These are phyloP conservation scores for Xylocopa sonorina DNA, from an alignment of 1,140 invertebrate genomes.

Conservation along the genomic window DNA sequence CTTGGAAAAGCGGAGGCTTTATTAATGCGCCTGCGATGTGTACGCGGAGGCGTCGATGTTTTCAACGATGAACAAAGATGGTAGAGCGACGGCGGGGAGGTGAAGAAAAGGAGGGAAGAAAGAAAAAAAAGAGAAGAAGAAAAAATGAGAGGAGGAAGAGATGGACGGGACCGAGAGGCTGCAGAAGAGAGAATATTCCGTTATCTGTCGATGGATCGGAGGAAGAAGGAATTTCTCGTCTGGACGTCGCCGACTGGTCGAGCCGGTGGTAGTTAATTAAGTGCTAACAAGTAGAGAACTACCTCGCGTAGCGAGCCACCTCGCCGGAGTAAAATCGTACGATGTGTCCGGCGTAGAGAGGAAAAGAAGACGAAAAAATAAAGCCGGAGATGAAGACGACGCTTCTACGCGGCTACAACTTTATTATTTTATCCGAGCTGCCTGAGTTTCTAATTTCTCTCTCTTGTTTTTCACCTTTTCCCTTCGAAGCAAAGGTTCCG, in stretches of 20 bases:
- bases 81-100: too few relatives aligned
- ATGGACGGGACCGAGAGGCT: background rate
- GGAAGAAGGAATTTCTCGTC: slow-evolving; percentile 51
- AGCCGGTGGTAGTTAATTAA: slow-evolving; percentile 51
- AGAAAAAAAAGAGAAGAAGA: background rate
- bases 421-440: slow-evolving; percentile 44
- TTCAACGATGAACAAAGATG: slow-evolving; percentile 2
- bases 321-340: slow-evolving; percentile 47
- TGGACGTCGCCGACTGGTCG: slow-evolving; percentile 46
- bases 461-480: too few relatives aligned
- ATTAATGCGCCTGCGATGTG: slow-evolving; percentile 33
- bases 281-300: slow-evolving; percentile 50
- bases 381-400: background rate
- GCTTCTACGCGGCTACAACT: slow-evolving; percentile 35
- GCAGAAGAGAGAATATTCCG: background rate
- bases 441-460: too few relatives aligned
- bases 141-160: background rate
- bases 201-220: slow-evolving; percentile 21
- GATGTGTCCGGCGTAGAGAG: slow-evolving; percentile 4
- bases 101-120: background rate
- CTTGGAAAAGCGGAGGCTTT: slow-evolving; percentile 36
- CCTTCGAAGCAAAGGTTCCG: too few relatives aligned
- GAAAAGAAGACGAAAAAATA: background rate
- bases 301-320: slow-evolving; percentile 42
- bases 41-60: slow-evolving; percentile 43